phyloP scores from a whole-genome alignment of 2,113 vertebrate genomes.

The Deroptyus accipitrinus region DNA sequence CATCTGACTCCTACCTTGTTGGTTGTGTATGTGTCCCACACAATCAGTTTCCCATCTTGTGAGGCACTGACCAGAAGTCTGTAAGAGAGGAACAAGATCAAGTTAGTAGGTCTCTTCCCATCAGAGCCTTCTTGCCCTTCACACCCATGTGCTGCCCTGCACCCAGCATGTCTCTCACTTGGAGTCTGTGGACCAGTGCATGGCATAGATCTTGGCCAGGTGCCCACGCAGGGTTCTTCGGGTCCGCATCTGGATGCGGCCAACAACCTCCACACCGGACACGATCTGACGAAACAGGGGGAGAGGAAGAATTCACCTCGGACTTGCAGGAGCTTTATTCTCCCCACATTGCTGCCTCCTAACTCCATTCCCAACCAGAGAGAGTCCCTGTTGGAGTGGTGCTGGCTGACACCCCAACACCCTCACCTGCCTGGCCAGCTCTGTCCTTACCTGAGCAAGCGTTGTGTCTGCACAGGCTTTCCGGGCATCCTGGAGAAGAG shows the following conservation, averaged over 20 bases:
- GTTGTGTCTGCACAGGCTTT: constrained; percentile 89
- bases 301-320: background rate
- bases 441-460: constrained; percentile 79
- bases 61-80: constrained; percentile 96
- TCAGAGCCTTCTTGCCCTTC: background rate
- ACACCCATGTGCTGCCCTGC: background rate
- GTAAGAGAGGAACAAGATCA: background rate
- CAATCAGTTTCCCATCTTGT: constrained; percentile 96
- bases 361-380: background rate
- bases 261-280: constrained; percentile 78
- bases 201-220: constrained; percentile 96
- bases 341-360: background rate
- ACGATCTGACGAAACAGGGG: constrained; percentile 68
- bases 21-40: constrained; percentile 95
- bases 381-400: background rate
- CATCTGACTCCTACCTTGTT: constrained; percentile 84
- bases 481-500: constrained; percentile 83
- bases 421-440: background rate
- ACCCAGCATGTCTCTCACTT: constrained; percentile 76
- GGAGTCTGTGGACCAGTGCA: constrained; percentile 93
- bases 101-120: background rate
- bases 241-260: constrained; percentile 90
- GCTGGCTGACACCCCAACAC: background rate
- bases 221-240: constrained; percentile 92
- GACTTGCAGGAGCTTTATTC: background rate